Conservation (phyloP, 2,113 vertebrate species). For the Pycnonotus jocosus region DNA sequence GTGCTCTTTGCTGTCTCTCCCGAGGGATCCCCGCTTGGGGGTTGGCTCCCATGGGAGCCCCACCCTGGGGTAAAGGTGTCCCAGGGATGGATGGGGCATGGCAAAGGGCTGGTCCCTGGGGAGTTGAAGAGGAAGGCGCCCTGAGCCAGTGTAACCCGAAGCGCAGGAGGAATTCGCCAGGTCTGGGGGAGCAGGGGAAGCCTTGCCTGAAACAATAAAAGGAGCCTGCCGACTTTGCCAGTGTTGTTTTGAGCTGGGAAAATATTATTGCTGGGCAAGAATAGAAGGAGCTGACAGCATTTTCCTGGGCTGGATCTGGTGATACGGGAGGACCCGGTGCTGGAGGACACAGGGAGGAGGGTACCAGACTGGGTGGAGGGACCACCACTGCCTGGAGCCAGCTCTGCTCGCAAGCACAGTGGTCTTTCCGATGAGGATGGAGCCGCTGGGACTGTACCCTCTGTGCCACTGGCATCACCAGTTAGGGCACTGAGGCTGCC, state of each 20-base stretch:
- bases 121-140: background rate
- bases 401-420: background rate
- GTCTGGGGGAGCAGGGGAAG: background rate
- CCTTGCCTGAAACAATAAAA: constrained; percentile 44
- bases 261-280: constrained; percentile 56
- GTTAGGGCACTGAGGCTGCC: background rate
- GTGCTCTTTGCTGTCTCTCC: background rate
- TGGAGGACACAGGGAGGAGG: background rate
- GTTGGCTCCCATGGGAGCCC: background rate
- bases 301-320: background rate
- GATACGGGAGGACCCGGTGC: background rate
- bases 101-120: background rate
- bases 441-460: fast-evolving
- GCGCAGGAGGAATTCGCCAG: background rate
- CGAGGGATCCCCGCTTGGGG: fast-evolving
- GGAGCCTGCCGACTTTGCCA: background rate
- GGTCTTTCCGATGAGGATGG: background rate
- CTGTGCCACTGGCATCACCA: background rate
- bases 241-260: constrained; percentile 53
- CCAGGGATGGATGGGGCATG: background rate
- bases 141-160: background rate
- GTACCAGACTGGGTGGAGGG: background rate
- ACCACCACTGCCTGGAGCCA: background rate
- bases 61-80: background rate
- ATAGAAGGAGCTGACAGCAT: constrained; percentile 12